Conservation (phyloP, 2,113 vertebrate species). For the Greenwoodochromis staneri region DNA sequence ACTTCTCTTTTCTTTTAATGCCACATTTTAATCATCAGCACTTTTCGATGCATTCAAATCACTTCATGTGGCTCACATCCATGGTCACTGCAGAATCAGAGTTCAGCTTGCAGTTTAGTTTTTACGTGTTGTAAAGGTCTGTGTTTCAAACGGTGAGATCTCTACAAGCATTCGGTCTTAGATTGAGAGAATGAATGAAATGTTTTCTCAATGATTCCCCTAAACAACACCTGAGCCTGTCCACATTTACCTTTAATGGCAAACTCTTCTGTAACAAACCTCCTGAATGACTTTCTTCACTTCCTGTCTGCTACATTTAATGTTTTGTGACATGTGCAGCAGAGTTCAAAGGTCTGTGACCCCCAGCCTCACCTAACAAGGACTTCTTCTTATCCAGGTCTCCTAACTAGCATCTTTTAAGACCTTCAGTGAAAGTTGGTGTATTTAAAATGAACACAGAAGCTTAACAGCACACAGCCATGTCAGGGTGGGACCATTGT, state of each 20-base stretch:
- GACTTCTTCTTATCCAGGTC: neutral
- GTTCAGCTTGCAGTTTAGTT: neutral
- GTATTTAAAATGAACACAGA: neutral
- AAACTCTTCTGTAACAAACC: neutral
- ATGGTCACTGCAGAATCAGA: neutral
- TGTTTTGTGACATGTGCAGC: neutral
- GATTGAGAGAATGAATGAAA: neutral
- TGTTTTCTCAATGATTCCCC: neutral
- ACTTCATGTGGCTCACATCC: neutral
- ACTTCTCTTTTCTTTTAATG: neutral
- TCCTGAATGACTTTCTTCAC: neutral
- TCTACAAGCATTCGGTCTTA: neutral
- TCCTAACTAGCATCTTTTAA: neutral
- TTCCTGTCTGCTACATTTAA: neutral
- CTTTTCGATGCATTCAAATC: neutral
- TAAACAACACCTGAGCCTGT: neutral
- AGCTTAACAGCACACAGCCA: neutral
- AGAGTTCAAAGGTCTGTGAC: neutral
- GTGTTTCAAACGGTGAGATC: rapidly evolving
- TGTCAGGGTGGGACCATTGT: neutral
- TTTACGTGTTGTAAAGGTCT: neutral
- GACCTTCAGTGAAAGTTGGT: neutral
- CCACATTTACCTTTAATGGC: neutral
- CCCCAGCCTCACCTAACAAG: neutral
- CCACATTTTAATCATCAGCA: neutral